Evolutionary conservation across 2,888 invertebrate species (phyloP).

Genomic region (Ferrisia virgata): DNA sequence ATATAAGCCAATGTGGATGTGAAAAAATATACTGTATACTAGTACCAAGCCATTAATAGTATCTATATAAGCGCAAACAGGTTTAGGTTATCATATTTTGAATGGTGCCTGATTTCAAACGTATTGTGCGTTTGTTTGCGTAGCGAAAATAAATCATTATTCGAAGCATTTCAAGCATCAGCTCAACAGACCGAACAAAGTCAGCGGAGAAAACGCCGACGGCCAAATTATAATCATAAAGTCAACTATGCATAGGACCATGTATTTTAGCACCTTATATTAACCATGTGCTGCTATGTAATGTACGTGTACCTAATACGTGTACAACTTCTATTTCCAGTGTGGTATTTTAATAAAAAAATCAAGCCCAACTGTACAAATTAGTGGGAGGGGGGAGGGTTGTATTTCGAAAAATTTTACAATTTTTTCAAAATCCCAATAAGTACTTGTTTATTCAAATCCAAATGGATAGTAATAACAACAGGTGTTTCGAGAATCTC

Average conservation of each 20-base stretch:
- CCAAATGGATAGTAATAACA: no score
- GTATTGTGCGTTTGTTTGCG: background rate
- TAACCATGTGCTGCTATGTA: no score
- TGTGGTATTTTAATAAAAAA: no score
- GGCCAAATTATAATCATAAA: background rate
- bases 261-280: background rate
- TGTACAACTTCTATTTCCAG: no score
- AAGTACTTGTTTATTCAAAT: no score
- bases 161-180: background rate
- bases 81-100: constrained; percentile 1
- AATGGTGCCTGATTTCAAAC: background rate
- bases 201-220: background rate
- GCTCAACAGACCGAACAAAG: background rate
- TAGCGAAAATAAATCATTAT: constrained; percentile 23
- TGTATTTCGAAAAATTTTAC: no score
- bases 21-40: no score
- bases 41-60: background rate
- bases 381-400: no score
- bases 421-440: no score
- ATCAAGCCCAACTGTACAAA: no score
- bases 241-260: background rate
- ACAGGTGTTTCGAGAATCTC: no score
- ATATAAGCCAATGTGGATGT: no score
- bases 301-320: background rate
- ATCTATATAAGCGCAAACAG: background rate